These are phyloP conservation scores for Apoderus coryli DNA, from an alignment of 2,888 invertebrate genomes.

Conservation along the genomic window DNA sequence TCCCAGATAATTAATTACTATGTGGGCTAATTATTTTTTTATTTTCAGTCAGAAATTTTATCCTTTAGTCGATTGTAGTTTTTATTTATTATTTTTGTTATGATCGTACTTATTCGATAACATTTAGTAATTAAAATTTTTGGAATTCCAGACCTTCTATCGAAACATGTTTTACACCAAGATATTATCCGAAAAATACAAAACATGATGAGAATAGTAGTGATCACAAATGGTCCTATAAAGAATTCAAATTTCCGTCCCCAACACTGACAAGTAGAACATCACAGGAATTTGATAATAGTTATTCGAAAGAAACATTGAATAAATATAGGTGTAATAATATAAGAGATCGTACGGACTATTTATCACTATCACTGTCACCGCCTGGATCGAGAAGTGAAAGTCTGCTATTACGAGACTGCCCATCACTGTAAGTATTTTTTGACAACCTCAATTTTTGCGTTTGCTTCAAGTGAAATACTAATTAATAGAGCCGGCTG, in stretches of 20 bases:
- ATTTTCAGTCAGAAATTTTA: too few species aligned
- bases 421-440: constrained; percentile 24
- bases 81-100: too few species aligned
- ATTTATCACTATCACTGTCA: constrained; percentile 28
- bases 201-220: constrained; percentile 11
- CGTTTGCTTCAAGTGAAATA: too few species aligned
- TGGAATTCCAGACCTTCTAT: constrained; percentile 5
- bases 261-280: constrained; percentile 9
- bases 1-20: too few species aligned
- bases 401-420: constrained; percentile 21
- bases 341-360: constrained; percentile 23
- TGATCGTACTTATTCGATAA: too few species aligned
- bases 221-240: constrained; percentile 19
- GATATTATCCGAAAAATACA: constrained; percentile 13
- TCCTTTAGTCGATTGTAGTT: too few species aligned
- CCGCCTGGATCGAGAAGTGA: constrained; percentile 24
- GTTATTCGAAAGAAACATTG: not conserved
- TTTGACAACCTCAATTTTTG: too few species aligned
- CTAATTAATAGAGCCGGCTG: too few species aligned
- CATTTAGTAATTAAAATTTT: too few species aligned
- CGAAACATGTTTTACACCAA: constrained; percentile 17
- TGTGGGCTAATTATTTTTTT: too few species aligned
- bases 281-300: not conserved
- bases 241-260: constrained; percentile 21
- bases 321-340: not conserved